phyloP scores from a whole-genome alignment of 2,113 vertebrate species.

The Clinocottus analis region DNA sequence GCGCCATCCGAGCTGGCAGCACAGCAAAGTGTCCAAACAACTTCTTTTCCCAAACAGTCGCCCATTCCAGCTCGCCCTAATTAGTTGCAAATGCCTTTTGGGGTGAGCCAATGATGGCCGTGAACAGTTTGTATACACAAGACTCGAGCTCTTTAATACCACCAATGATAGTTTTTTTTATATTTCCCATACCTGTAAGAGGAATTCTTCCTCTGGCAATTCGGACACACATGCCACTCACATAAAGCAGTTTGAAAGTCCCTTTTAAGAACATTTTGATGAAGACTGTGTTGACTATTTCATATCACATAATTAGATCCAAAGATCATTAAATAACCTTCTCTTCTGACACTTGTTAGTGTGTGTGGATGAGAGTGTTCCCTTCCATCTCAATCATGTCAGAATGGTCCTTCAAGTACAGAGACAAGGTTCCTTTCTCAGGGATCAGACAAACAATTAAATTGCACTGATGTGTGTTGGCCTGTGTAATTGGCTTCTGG shows the following conservation, averaged over 20 bases:
- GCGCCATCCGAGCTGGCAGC: slow-evolving; percentile 49
- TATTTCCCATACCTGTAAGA: slow-evolving; percentile 20
- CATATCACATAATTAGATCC: background rate
- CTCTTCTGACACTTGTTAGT: slow-evolving; percentile 13
- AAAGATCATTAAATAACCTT: slow-evolving; percentile 14
- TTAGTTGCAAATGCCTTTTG: slow-evolving; percentile 71
- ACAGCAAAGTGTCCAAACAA: slow-evolving; percentile 60
- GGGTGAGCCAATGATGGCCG: slow-evolving; percentile 59
- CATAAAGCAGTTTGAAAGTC: slow-evolving; percentile 3
- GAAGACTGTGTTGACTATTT: background rate
- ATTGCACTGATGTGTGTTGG: slow-evolving; percentile 37
- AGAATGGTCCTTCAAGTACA: slow-evolving; percentile 13
- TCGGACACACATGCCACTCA: background rate
- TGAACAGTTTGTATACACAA: slow-evolving; percentile 52
- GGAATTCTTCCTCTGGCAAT: slow-evolving; percentile 3
- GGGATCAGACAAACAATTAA: slow-evolving; percentile 50
- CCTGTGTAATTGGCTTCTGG: slow-evolving; percentile 51
- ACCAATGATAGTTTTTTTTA: slow-evolving; percentile 8
- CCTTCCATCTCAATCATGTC: slow-evolving; percentile 9
- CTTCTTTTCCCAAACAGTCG: slow-evolving; percentile 45
- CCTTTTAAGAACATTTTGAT: slow-evolving; percentile 5
- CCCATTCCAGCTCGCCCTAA: slow-evolving; percentile 42
- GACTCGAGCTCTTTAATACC: slow-evolving; percentile 20
- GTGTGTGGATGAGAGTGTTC: background rate
- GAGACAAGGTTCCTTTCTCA: slow-evolving; percentile 14